These are phyloP conservation scores for Gadus macrocephalus DNA, from an alignment of 2,113 vertebrate species.

Conservation along the genomic window DNA sequence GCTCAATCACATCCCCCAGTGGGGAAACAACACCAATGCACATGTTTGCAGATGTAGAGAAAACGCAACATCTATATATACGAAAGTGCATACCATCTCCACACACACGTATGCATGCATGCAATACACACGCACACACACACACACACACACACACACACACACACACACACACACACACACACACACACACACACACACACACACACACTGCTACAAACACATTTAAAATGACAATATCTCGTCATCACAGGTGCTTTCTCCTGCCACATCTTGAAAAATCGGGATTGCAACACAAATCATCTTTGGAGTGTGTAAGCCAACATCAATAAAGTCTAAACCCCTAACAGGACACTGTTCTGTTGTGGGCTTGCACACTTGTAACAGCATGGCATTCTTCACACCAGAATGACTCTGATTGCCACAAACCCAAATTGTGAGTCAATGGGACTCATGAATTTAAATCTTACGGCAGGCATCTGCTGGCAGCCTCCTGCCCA, in stretches of 20 bases:
- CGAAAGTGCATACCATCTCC: neutral
- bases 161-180: neutral
- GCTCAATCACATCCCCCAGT: slow-evolving; percentile 29
- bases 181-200: neutral
- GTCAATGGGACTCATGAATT: slow-evolving; percentile 57
- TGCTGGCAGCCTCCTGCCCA: slow-evolving; percentile 48
- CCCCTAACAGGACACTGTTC: slow-evolving; percentile 4
- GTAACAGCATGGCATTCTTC: slow-evolving; percentile 41
- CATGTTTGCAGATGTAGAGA: no score
- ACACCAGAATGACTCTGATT: slow-evolving; percentile 54
- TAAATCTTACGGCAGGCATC: slow-evolving; percentile 56
- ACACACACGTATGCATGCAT: slow-evolving; percentile 10
- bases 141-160: slow-evolving; percentile 3
- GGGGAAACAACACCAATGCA: no score
- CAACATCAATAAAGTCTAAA: slow-evolving; percentile 33
- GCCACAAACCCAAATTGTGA: slow-evolving; percentile 27
- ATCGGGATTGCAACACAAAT: slow-evolving; percentile 15
- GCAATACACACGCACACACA: neutral
- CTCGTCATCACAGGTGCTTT: neutral
- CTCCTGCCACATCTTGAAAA: neutral
- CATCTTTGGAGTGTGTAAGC: neutral
- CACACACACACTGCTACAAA: slow-evolving; percentile 4
- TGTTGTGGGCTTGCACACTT: slow-evolving; percentile 32
- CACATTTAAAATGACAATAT: neutral
- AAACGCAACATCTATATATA: no score